These are phyloP conservation scores for Hypotaenidia philippensis DNA, from an alignment of 2,797 vertebrate species.

Conservation along the genomic window DNA sequence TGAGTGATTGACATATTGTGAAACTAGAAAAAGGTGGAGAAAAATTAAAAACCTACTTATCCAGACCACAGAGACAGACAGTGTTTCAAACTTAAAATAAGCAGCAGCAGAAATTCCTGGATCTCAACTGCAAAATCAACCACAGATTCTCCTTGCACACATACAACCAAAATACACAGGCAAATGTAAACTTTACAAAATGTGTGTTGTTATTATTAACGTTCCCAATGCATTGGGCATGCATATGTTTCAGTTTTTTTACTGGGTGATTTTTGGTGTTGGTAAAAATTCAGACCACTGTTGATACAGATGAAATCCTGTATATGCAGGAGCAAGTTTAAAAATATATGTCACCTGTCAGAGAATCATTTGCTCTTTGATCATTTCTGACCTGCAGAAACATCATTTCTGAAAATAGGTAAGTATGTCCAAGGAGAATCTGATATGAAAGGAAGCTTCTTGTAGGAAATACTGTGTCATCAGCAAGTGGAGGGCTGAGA, in stretches of 20 bases:
- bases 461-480: not conserved
- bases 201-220: not conserved
- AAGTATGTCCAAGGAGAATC: not conserved
- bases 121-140: not conserved
- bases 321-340: not conserved
- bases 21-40: not conserved
- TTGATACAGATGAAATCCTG: not conserved
- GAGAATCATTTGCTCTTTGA: not conserved
- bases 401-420: not conserved
- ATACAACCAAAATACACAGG: not conserved
- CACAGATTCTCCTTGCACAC: not conserved
- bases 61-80: not conserved
- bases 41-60: not conserved
- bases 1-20: not conserved
- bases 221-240: not conserved
- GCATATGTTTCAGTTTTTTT: not conserved
- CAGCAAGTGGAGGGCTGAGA: not conserved
- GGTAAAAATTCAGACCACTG: not conserved
- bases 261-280: not conserved
- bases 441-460: not conserved
- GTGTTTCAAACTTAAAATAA: constrained; percentile 15
- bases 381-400: not conserved
- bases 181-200: not conserved
- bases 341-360: not conserved
- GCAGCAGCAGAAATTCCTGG: not conserved